Percentiles rank a stretch among this genome's conserved stretches.
Conservation (phyloP, 30 jellyfish, hydroid and myxozoan species). For the Catostylus mosaicus region DNA sequence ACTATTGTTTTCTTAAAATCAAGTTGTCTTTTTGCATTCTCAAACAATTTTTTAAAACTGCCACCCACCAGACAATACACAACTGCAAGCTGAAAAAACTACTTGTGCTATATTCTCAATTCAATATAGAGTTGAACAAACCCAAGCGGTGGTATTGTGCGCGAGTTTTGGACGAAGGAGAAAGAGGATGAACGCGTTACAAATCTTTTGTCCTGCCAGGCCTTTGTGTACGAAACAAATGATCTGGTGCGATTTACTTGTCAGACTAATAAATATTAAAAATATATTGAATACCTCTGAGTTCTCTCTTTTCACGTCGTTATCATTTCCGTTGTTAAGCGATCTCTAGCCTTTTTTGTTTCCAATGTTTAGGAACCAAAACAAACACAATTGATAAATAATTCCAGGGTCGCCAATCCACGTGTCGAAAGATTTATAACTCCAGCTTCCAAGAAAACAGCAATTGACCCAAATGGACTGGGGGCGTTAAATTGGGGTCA, state of each 20-base stretch:
- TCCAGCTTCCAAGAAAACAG: too few relatives aligned
- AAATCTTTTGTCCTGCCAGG: too few relatives aligned
- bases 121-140: not conserved
- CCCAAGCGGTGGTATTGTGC: not conserved
- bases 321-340: not conserved
- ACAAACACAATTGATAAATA: too few relatives aligned
- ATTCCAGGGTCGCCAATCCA: too few relatives aligned
- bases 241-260: not conserved
- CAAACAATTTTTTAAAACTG: not conserved
- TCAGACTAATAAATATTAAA: not conserved
- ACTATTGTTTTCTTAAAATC: constrained; percentile 5
- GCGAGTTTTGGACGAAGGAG: too few relatives aligned
- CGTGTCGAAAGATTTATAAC: too few relatives aligned
- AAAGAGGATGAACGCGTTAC: too few relatives aligned
- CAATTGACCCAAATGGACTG: too few relatives aligned
- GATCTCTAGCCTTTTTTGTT: not conserved
- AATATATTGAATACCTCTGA: not conserved
- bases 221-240: too few relatives aligned
- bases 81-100: not conserved
- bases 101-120: not conserved
- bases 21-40: too few relatives aligned
- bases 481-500: too few relatives aligned
- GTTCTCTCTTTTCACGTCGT: not conserved
- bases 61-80: constrained; percentile 5
- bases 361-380: too few relatives aligned